Percentiles rank a stretch among this genome's conserved stretches.
These are phyloP conservation scores for Drosophila grimshawi DNA, from an alignment of 1,140 invertebrate species.

Conservation along the genomic window DNA sequence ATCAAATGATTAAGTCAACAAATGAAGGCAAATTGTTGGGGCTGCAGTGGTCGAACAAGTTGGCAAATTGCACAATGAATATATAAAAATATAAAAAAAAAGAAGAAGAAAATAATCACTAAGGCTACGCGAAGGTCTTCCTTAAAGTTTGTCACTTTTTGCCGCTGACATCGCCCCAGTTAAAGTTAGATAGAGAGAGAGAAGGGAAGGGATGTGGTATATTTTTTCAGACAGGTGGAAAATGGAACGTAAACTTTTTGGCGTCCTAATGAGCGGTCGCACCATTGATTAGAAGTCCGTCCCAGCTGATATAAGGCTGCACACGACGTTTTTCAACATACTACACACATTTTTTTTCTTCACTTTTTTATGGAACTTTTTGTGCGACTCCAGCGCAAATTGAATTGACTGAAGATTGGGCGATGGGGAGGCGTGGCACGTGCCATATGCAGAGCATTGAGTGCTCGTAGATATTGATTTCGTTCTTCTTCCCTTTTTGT, in stretches of 20 bases:
- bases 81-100: constrained; percentile 5
- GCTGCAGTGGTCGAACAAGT: constrained; percentile 25
- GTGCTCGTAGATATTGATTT: constrained; percentile 59
- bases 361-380: constrained; percentile 36
- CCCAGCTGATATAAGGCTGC: constrained; percentile 6
- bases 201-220: background rate
- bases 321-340: background rate
- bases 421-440: constrained; percentile 50
- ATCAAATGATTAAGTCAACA: constrained; percentile 83
- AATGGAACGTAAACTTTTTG: constrained; percentile 36
- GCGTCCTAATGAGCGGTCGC: constrained; percentile 60
- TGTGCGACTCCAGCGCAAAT: constrained; percentile 50
- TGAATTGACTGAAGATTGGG: constrained; percentile 59
- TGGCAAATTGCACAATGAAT: background rate
- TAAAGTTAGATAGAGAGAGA: background rate
- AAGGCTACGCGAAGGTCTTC: constrained; percentile 34
- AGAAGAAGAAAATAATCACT: constrained; percentile 42
- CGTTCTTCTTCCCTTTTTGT: constrained; percentile 36
- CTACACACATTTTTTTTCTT: background rate
- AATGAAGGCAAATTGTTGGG: constrained; percentile 78
- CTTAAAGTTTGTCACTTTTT: constrained; percentile 48
- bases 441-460: constrained; percentile 49
- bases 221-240: constrained; percentile 52
- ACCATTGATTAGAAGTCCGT: constrained; percentile 53
- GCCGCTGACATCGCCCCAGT: background rate